Evolutionary conservation across 2,888 invertebrate genomes (phyloP), one percentile per base, ranked within the genome.

Genomic region (Pristionchus mayeri): DNA sequence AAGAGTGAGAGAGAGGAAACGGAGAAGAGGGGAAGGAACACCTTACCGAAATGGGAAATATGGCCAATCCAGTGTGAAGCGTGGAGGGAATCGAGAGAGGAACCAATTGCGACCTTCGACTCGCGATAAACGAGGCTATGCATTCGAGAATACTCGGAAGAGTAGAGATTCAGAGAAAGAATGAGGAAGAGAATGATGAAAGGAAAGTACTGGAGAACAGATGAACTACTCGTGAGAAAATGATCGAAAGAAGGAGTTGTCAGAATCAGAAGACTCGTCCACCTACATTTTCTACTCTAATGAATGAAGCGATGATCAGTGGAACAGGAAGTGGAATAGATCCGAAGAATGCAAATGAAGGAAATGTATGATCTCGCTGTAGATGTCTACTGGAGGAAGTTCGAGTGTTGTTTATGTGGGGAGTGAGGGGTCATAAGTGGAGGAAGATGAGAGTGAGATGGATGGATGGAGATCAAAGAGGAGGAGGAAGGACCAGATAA

Each of bases 371-470:
- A 85, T 60, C 52, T 50, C 48, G 48, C 50, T 40, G 1, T 71
- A 37, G 63, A 79, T 63, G 79, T 86, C 85, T 85, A 84, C 84
- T 85, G 84, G 84, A 34, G 57, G 37, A 79, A 84, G 63, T 44
- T 3, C 57, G 67, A 40, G 83, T 84, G 71, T 81, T 85, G 84
- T 86, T 84, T 79, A 67, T 86, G 85, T 75, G 84, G 85, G 80
- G 85, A 78, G 75, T 60, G 67, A 60, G 13, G 86, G 34, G 52
- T 84, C 84, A 84, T 84, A 84, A 84, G 67, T 71, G 80, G 52
- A 63, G 67, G 63, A 44, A 44, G 57, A 52, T 37, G 67, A 67
- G 67, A 67, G 27, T 18, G 34, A 63, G 60, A 67, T 34, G 21
- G 67, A 67, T 34, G 37, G 67, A 63, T 16, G 9, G 67, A 67